Conservation (phyloP, 2,113 vertebrate species). For the Rhipidura dahli region DNA sequence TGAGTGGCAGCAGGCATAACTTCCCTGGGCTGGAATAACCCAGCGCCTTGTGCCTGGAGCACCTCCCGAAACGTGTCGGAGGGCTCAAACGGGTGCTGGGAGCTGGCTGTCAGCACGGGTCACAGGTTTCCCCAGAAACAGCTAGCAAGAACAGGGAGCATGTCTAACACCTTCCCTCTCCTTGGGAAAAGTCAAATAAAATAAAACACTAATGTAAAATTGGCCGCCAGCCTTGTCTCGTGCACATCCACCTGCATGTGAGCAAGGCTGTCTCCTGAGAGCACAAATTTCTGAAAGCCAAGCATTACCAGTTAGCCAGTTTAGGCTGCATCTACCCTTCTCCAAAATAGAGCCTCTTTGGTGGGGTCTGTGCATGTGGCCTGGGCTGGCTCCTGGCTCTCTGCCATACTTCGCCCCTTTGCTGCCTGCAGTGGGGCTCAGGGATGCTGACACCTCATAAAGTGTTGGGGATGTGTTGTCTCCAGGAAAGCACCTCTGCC, state of each 20-base stretch:
- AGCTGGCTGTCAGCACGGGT: not conserved
- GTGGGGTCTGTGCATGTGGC: not conserved
- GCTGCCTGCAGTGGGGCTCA: rapidly evolving
- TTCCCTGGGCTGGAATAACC: not conserved
- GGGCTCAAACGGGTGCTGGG: not conserved
- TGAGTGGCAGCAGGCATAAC: not conserved
- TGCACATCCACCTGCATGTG: not conserved
- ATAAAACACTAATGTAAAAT: not conserved
- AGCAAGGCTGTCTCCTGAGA: not conserved
- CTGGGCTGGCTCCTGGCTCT: not conserved
- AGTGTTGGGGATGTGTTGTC: not conserved
- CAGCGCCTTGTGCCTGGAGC: not conserved
- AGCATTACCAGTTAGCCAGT: not conserved
- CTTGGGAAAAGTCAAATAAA: not conserved
- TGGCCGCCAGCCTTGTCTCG: not conserved
- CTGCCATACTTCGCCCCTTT: rapidly evolving
- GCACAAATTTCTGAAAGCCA: rapidly evolving
- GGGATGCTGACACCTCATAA: rapidly evolving
- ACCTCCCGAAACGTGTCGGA: rapidly evolving
- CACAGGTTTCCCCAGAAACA: not conserved
- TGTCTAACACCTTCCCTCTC: not conserved
- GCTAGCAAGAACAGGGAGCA: not conserved
- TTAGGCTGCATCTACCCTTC: not conserved
- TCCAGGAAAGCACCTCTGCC: not conserved
- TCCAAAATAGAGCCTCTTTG: not conserved